These are phyloP conservation scores for Anguilla marmorata DNA, from an alignment of 2,797 vertebrate genomes.

Conservation along the genomic window DNA sequence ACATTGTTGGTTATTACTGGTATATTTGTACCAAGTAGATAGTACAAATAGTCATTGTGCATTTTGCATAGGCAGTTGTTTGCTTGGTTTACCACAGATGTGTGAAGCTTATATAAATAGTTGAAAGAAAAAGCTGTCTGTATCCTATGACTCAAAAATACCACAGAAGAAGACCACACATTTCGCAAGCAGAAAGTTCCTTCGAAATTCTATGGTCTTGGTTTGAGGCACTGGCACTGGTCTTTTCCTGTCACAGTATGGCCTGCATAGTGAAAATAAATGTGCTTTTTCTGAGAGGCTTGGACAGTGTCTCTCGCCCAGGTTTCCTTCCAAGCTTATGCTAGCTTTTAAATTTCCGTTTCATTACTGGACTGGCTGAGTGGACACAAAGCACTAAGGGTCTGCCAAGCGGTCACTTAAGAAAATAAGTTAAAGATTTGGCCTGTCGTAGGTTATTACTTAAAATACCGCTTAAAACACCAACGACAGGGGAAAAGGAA, in stretches of 20 bases:
- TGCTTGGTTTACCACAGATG: no score
- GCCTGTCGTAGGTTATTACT: not conserved
- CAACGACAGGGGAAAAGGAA: not conserved
- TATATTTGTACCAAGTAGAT: not conserved
- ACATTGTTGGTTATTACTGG: not conserved
- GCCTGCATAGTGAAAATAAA: not conserved
- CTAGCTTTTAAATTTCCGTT: conserved; percentile 11
- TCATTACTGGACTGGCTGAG: conserved; percentile 1
- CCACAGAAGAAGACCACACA: not conserved
- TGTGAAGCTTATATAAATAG: no score
- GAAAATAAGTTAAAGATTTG: conserved; percentile 31
- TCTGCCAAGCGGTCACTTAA: conserved; percentile 29
- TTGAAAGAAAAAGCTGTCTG: not conserved
- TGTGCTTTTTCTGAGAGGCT: not conserved
- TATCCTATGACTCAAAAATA: not conserved
- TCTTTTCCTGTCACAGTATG: not conserved
- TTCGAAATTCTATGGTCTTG: no score
- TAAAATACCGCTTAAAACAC: not conserved
- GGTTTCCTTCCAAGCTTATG: not conserved
- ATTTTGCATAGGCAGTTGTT: no score
- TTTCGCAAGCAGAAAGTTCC: not conserved
- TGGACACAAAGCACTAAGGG: conserved; percentile 14
- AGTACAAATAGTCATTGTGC: not conserved
- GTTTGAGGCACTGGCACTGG: no score
- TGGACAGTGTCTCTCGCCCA: not conserved